Conservation (phyloP, 2,888 invertebrate species). For the Drosophila helvetica region DNA sequence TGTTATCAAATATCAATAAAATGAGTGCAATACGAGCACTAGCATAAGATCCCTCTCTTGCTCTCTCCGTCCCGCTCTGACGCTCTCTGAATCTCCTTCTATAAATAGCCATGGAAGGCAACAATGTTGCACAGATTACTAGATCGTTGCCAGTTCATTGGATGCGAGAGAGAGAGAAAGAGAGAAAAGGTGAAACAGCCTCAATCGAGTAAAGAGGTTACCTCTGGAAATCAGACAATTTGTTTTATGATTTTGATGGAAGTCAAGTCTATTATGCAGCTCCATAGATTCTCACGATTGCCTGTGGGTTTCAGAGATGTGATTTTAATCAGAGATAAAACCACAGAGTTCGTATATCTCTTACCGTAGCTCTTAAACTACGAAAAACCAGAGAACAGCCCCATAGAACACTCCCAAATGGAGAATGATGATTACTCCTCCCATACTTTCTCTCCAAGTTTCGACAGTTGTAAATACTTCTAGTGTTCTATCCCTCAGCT, state of each 20-base stretch:
- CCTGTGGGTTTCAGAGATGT: too few relatives aligned
- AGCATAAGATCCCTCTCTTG: conserved; percentile 22
- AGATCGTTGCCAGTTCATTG: conserved; percentile 26
- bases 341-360: too few relatives aligned
- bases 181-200: not conserved
- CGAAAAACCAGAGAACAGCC: too few relatives aligned
- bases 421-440: too few relatives aligned
- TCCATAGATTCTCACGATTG: not conserved
- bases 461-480: too few relatives aligned
- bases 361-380: too few relatives aligned
- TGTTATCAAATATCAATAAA: conserved; percentile 77
- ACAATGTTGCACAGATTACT: conserved; percentile 71
- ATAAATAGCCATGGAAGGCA: conserved; percentile 55
- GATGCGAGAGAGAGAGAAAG: not conserved
- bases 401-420: too few relatives aligned
- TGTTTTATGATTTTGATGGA: not conserved
- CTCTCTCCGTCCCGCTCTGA: not conserved
- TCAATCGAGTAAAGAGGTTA: not conserved
- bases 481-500: too few relatives aligned
- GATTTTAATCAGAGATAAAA: too few relatives aligned
- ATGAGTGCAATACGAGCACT: conserved; percentile 34
- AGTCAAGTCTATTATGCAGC: not conserved
- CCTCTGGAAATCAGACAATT: not conserved
- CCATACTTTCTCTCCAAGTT: too few relatives aligned
- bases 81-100: conserved; percentile 29